These are phyloP conservation scores for Ceratosolen solmsi DNA, from an alignment of 1,140 invertebrate genomes.

Conservation along the genomic window DNA sequence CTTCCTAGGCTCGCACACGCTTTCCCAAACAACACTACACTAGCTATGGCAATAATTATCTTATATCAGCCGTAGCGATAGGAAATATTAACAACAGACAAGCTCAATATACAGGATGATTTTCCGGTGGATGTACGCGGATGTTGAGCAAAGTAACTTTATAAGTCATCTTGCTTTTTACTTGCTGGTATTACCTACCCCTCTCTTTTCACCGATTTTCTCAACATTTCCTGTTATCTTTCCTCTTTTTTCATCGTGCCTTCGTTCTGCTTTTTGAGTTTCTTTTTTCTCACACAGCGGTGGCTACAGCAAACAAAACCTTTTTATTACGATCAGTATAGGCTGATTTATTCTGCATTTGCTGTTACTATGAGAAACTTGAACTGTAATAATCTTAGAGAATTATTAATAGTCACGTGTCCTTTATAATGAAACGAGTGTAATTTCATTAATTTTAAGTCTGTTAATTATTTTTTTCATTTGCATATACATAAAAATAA, in stretches of 20 bases:
- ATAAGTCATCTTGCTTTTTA: slow-evolving; percentile 21
- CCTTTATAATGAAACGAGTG: not conserved
- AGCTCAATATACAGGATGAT: slow-evolving; percentile 45
- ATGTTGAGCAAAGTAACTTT: slow-evolving; percentile 29
- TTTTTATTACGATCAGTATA: slow-evolving; percentile 18
- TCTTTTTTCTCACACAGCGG: slow-evolving; percentile 22
- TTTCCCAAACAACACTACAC: not conserved
- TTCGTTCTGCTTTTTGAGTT: slow-evolving; percentile 21
- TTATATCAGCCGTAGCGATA: not conserved
- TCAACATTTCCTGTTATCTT: slow-evolving; percentile 13
- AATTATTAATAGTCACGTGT: not conserved
- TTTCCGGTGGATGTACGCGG: slow-evolving; percentile 25
- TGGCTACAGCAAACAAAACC: not conserved
- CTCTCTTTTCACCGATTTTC: not conserved
- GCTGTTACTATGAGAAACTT: not conserved
- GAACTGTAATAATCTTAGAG: not conserved
- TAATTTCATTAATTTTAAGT: not conserved
- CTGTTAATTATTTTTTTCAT: not conserved
- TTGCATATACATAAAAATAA: not conserved
- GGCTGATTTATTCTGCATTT: not conserved
- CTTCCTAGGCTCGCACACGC: not conserved
- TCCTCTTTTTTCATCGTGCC: slow-evolving; percentile 2
- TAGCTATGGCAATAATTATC: slow-evolving; percentile 38
- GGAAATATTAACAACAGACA: slow-evolving; percentile 44
- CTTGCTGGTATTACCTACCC: not conserved